These are phyloP conservation scores for Allygus modestus DNA, from an alignment of 2,888 invertebrate species.

Conservation along the genomic window DNA sequence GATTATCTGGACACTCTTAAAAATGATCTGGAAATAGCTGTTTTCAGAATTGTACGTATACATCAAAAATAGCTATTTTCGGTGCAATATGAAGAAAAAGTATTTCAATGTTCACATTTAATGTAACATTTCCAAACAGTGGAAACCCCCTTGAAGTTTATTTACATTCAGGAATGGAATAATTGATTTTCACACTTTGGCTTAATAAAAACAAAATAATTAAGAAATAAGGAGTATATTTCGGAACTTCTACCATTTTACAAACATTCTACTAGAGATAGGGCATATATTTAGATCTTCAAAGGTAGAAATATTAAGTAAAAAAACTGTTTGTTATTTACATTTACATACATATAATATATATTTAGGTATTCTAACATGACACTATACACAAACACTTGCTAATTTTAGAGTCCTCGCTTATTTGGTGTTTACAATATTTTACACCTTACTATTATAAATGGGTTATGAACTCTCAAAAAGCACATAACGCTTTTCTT, in stretches of 20 bases:
- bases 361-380: conserved; percentile 26
- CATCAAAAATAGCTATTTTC: too few species aligned
- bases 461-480: background rate
- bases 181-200: too few species aligned
- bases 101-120: too few species aligned
- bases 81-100: too few species aligned
- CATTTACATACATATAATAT: conserved; percentile 47
- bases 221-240: conserved; percentile 50
- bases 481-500: background rate
- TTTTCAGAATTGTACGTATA: too few species aligned
- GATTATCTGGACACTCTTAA: too few species aligned
- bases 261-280: conserved; percentile 50
- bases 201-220: background rate
- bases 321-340: conserved; percentile 54
- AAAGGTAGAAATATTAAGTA: conserved; percentile 54
- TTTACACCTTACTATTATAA: conserved; percentile 10
- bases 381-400: conserved; percentile 49
- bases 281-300: conserved; percentile 29
- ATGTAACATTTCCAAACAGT: too few species aligned
- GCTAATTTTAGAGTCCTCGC: conserved; percentile 28
- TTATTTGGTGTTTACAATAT: conserved; percentile 42
- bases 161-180: too few species aligned
- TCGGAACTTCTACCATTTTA: conserved; percentile 57
- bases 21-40: too few species aligned
- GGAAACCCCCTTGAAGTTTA: too few species aligned